Percentiles rank a stretch among this genome's conserved stretches.
These are phyloP conservation scores for Ormyrus pomaceus DNA, from an alignment of 2,888 invertebrate species.

Conservation along the genomic window DNA sequence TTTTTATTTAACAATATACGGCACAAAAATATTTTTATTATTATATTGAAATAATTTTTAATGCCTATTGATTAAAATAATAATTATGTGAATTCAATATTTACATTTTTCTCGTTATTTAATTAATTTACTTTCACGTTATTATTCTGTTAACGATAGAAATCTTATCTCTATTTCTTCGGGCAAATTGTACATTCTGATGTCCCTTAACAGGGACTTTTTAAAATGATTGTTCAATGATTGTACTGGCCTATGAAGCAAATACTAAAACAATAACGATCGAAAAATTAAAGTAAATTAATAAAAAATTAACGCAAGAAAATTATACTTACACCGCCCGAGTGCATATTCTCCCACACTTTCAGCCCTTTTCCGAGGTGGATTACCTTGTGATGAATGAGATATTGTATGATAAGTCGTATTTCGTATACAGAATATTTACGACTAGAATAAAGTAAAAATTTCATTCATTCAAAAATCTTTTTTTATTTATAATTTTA, in stretches of 20 bases:
- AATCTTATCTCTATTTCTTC: conserved; percentile 11
- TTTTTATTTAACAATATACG: too few species aligned
- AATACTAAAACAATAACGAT: conserved; percentile 15
- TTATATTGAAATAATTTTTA: too few species aligned
- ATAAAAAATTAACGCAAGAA: not conserved
- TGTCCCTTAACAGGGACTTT: conserved; percentile 20
- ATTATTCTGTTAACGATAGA: not conserved
- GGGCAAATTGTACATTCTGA: conserved; percentile 11
- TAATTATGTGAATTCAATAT: too few species aligned
- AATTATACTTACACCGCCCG: conserved; percentile 23
- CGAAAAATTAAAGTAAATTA: not conserved
- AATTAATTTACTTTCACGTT: not conserved
- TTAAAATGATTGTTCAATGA: conserved; percentile 44
- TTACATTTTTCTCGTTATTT: not conserved
- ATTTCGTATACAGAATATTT: conserved; percentile 4
- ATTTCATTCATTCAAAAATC: too few species aligned
- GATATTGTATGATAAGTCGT: conserved; percentile 31
- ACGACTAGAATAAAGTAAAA: conserved; percentile 3
- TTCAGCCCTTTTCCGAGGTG: not conserved
- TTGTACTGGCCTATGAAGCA: conserved; percentile 10
- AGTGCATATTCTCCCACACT: conserved; percentile 22
- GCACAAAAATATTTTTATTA: too few species aligned
- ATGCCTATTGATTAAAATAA: too few species aligned
- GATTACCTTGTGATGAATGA: conserved; percentile 17
- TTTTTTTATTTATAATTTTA: too few species aligned